Evolutionary conservation across 2,113 vertebrate species (phyloP), one percentile per base, ranked within the genome.

Genomic region (Xenus cinereus): DNA sequence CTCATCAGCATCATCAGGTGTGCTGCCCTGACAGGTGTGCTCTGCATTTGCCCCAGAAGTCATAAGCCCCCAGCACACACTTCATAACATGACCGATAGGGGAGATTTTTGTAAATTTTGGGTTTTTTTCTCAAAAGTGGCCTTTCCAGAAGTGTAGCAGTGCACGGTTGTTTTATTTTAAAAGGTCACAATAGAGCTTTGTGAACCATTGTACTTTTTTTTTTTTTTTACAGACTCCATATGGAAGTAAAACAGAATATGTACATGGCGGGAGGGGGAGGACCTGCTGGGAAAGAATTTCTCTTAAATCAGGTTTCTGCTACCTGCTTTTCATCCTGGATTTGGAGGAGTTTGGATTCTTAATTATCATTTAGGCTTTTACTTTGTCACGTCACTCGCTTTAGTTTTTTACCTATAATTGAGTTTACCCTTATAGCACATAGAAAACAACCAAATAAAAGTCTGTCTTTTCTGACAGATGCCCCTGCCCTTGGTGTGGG

Each of bases 121-220:
- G 15, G 14, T 16, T 57, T 66, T 71, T 62, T 17, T 24, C 41
- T 35, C 56, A 68, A 1, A 33, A 84, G 91, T 41, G 41, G 84
- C 81, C 75, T 93, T 95, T 94, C 59, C 91, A 95, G 88, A 80
- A 93, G 79, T 48, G 26, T 71, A 84, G 91, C 35, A 95, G 48
- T 71, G 45, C 64, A 80, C 3, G 14, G 57, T 80, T 91, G 28
- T 87, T 96, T 90, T 87, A 64, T 96, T 97, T 96, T 94, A 78
- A 46, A 96, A 97, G 88, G 80, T 90, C 96, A 95, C 80, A 89
- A 56, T 32, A 90, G 89, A 96, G 57, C 64, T 86, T 93, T 96
- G 88, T 91, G 86, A 89, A 60, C 74, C 18, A 59, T n/a, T 69
- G 50, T 60, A 21, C 4, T 11, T 46, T 74, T 28, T 27, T 45